Evolutionary conservation across 2,113 vertebrate species (phyloP).

Genomic region (Puma concolor): DNA sequence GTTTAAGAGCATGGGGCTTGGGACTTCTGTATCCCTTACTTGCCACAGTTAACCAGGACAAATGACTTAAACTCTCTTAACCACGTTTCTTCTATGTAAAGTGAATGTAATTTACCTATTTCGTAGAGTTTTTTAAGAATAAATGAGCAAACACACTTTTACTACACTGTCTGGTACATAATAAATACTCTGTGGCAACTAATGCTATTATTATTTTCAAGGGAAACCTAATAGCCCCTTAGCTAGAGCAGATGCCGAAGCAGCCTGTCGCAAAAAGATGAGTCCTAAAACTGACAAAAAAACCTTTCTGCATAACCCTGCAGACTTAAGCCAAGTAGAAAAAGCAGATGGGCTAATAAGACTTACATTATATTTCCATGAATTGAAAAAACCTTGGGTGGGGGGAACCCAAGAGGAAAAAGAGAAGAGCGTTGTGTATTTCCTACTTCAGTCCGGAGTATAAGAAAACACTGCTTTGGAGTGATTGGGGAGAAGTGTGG

Average conservation of each 20-base stretch:
- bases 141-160: background rate
- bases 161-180: background rate
- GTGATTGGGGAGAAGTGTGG: background rate
- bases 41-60: background rate
- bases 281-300: background rate
- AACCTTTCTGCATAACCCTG: background rate
- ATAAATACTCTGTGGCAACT: background rate
- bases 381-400: background rate
- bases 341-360: background rate
- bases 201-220: background rate
- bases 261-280: accelerated
- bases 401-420: background rate
- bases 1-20: background rate
- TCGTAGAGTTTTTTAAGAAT: background rate
- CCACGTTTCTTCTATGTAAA: background rate
- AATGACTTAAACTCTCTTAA: background rate
- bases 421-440: background rate
- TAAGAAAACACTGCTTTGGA: background rate
- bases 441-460: background rate
- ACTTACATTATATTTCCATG: background rate
- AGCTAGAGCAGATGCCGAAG: background rate
- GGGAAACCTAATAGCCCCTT: background rate
- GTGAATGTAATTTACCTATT: background rate
- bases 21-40: background rate
- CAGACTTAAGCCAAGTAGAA: background rate